A percentile compares a stretch with the other conserved stretches of the same genome.
Evolutionary conservation across 1,140 invertebrate species (phyloP).

Genomic region (Nomia melanderi): DNA sequence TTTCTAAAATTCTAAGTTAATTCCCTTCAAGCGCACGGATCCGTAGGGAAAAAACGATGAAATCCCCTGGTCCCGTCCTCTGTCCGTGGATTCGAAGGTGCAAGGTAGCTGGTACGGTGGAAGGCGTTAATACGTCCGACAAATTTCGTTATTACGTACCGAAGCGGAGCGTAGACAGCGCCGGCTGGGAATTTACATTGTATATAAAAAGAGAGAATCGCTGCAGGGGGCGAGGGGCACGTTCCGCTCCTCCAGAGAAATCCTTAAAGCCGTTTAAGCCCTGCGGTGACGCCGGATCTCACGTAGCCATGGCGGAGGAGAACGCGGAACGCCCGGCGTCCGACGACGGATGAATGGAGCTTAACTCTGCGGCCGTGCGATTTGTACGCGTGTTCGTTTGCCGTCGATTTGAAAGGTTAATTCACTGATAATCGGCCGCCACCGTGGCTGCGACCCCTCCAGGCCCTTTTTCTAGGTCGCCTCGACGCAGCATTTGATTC

Average conservation of each 20-base stretch:
- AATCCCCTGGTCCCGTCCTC: too few species aligned
- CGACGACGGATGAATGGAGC: slow-evolving; percentile 66
- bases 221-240: slow-evolving; percentile 1
- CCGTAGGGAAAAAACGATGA: too few species aligned
- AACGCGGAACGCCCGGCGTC: slow-evolving; percentile 13
- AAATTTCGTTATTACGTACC: slow-evolving; percentile 57
- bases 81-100: not conserved
- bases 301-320: slow-evolving; percentile 44
- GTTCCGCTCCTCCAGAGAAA: slow-evolving; percentile 56
- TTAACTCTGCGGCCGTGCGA: slow-evolving; percentile 61
- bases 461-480: not conserved
- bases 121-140: slow-evolving; percentile 1
- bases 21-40: too few species aligned
- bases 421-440: slow-evolving; percentile 53
- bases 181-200: slow-evolving; percentile 32
- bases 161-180: slow-evolving; percentile 12
- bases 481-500: too few species aligned
- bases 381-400: slow-evolving; percentile 59
- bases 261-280: slow-evolving; percentile 60
- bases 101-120: not conserved
- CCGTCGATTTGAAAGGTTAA: slow-evolving; percentile 61
- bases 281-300: slow-evolving; percentile 62
- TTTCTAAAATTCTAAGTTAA: too few species aligned
- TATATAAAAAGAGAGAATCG: slow-evolving; percentile 38
- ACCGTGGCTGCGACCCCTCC: not conserved